Evolutionary conservation across 92 coral and sea anemone species (phyloP), one percentile per base, ranked within the genome.

Genomic region (Palythoa grandis): DNA sequence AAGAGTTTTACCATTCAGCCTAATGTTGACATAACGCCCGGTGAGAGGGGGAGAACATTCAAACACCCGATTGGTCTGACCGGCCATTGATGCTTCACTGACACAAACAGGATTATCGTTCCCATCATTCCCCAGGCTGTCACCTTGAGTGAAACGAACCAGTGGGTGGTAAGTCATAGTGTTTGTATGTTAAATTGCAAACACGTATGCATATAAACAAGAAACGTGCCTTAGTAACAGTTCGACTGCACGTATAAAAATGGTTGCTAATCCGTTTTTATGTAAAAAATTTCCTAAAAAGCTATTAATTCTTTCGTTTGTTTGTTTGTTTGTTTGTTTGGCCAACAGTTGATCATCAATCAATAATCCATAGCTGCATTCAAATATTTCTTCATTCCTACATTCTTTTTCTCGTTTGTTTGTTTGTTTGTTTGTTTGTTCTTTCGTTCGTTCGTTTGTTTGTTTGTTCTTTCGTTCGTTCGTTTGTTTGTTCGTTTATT

Each of bases 51-150:
- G 61, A 23, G 35, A 17, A 75, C 79, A 75, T 3, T 61, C 19
- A 50, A 75, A 75, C 38, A 75, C 60, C 35, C 79, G 35, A 50
- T 75, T 75, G 79, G 63, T 23, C 37, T 19, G 60, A 16, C 79
- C 79, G 25, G 63, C 60, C 37, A 75, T 52, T 15, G 79, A 75
- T 20, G 47, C 29, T 17, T 5, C 63, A 3, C 79, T 75, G 61
- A 52, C 79, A 75, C 79, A 75, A 5, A 75, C 37, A 23, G 79
- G 63, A 74, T 74, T 74, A 22, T 23, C 24, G 79, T 74, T 74
- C 20, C 79, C 65, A 29, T 50, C 35, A 74, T 74, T 74, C 15
- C 9, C 10, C 29, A 50, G 60, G 61, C 63, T 74, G 25, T 50
- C 53, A 14, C 79, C 79, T 74, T 19, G 35, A 74, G 20, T 22